Evolutionary conservation across 2,113 vertebrate species (phyloP), one percentile per base, ranked within the genome.

Genomic region (Dipodomys spectabilis): DNA sequence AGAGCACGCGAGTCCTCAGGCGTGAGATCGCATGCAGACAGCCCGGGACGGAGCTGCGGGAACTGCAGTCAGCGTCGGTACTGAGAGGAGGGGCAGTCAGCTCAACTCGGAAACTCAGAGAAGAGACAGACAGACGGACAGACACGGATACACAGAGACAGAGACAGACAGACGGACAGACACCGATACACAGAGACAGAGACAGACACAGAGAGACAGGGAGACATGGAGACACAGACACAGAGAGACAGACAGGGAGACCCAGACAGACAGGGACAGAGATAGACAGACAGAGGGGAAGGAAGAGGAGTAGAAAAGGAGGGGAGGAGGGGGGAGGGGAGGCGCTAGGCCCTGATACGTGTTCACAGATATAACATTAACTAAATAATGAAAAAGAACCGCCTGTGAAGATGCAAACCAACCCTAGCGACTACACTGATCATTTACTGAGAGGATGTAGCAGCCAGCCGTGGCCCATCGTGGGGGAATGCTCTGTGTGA

Each of bases 21-120:
- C 71, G 87, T 15, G 79, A 93, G 13, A 32, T 64, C 83, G 85
- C 92, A 92, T 90, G 78, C 7, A 86, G 73, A 20, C 8, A 71
- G 28, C 57, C 39, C 87, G 49, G 67, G 60, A 93, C 16, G 15
- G 27, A 82, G 35, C 19, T 35, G 22, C 45, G 9, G 28, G 71
- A 90, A 81, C 13, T 69, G 12, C 39, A n/a, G 39, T 44, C 49
- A 74, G 57, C 12, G 1, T 27, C 89, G 73, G 27, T 39, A 7
- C n/a, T 32, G 7, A 28, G 16, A 88, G 45, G 93, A 15, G 10
- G 69, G 3, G 65, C 49, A 49, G 49, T 9, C 12, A 9, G 49
- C 12, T 49, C 49, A 49, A 49, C 49, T 12, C 9, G 9, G 49
- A 49, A 11, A 49, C 49, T 49, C 49, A 2, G 49, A 49, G 49